Percentiles rank a stretch among this genome's conserved stretches.
Conservation (phyloP, 2,113 vertebrate genomes). For the Ursus arctos region DNA sequence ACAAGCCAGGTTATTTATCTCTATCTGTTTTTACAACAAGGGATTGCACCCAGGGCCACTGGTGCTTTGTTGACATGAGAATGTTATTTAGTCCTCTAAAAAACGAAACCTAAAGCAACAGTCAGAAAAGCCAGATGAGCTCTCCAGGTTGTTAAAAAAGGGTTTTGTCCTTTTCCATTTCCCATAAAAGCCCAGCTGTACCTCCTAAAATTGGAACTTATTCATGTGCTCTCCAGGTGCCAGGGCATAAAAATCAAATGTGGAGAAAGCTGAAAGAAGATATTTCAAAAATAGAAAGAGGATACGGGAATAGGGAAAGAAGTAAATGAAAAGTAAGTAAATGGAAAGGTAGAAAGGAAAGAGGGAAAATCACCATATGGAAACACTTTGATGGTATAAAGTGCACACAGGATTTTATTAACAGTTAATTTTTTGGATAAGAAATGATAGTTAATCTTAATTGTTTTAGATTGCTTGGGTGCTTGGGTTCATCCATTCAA, state of each 20-base stretch:
- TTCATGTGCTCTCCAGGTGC: conserved; percentile 37
- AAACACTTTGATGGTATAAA: neutral
- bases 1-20: conserved; percentile 21
- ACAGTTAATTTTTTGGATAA: neutral
- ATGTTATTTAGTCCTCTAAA: conserved; percentile 43
- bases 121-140: conserved; percentile 39
- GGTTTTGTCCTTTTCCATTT: conserved; percentile 52
- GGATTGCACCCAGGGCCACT: neutral
- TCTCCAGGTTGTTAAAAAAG: conserved; percentile 35
- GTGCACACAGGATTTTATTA: neutral
- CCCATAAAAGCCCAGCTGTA: conserved; percentile 53
- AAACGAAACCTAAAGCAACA: conserved; percentile 20
- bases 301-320: neutral
- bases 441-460: conserved; percentile 23
- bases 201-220: conserved; percentile 41
- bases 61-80: conserved; percentile 47
- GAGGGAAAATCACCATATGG: neutral
- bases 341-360: neutral
- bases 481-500: neutral
- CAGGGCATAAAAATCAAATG: conserved; percentile 54
- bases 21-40: conserved; percentile 16
- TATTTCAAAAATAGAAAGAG: conserved; percentile 53
- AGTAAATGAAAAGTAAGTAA: neutral
- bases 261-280: conserved; percentile 44
- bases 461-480: neutral